Evolutionary conservation across 2,113 vertebrate species (phyloP), one percentile per base, ranked within the genome.

Genomic region (Chlamydotis undulata): DNA sequence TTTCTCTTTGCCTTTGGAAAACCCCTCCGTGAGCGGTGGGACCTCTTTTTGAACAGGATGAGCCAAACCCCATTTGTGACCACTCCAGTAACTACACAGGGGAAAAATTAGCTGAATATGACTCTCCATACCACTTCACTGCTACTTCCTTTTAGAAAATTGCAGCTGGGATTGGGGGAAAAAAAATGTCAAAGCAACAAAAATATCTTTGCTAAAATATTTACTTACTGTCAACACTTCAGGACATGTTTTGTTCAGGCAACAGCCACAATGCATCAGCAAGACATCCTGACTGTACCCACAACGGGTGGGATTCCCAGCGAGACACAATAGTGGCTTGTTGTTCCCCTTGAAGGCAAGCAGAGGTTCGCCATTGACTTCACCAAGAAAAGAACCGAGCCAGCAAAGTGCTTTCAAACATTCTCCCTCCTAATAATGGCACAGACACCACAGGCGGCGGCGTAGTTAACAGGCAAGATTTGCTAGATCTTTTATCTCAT

Each of bases 391-490:
- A 85, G 75, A 55, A 73, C 0, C 39, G 78, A 91, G 59, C 59
- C 84, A 59, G 53, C 33, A 76, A 56, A 96, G 52, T 0, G 1
- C 37, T 52, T 41, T 67, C 50, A 69, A 43, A 83, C 83, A 7
- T 31, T 41, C 33, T 59, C 64, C 67, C 23, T 55, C 4, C n/a
- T 85, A 55, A 43, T 52, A 79, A 57, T 0, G 63, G 31, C 7
- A 0, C 2, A 37, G 56, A 56, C 49, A 90, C 70, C 78, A 41
- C 0, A 1, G 63, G 35, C 11, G 0, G 57, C 5, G 0, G 35
- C 59, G 35, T 19, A 22, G 37, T 60, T 65, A 55, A n/a, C 47
- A 85, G 75, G 70, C 22, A 49, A 83, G 67, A 28, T 24, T 25
- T 63, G n/a, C 55, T 75, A 1, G 5, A 8, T 22, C 13, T 76